Base-by-base conservation (phyloP, 1,140 invertebrate genomes). In the Drosophila varians region DNA sequence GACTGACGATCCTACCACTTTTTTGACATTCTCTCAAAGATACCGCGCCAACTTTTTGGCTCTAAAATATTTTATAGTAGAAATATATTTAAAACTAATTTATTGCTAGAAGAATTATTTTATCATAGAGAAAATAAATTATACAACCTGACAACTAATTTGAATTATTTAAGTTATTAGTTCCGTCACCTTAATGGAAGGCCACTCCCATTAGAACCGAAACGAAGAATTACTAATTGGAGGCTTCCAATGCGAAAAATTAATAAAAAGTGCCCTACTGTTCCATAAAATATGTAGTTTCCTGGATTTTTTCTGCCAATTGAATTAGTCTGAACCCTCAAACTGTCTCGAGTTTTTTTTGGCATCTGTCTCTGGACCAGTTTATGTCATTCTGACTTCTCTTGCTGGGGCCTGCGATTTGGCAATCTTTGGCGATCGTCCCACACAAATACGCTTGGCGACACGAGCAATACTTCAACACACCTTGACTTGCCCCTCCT, bases 241-340 rank as follows among this genome's bases (percentile, higher is more conserved):
- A 42, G 19, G 14, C 5, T 23, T 40, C 31, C 12, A 49, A 4
- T 31, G 57, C 40, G 57, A 64, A 31, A 64, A 34, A 19, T 42
- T 51, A 26, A 66, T n/a, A n/a, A n/a, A n/a, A n/a, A n/a, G n/a
- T n/a, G n/a, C n/a, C n/a, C n/a, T n/a, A n/a, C n/a, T n/a, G n/a
- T n/a, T n/a, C n/a, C n/a, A n/a, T n/a, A n/a, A n/a, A n/a, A n/a
- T n/a, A n/a, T n/a, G n/a, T n/a, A n/a, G n/a, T n/a, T n/a, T n/a
- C n/a, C n/a, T n/a, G n/a, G n/a, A 28, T 47, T 38, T 45, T 25
- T 77, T 49, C 65, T 77, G 77, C 64, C 65, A 62, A 74, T 78
- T 74, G 74, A 83, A 83, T 83, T 78, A 61, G 79, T 83, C 68
- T 68, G 64, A 66, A 71, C 78, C 66, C 72, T 77, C 78, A 69